These are phyloP conservation scores for Oppia nitens DNA, from an alignment of 1,140 invertebrate genomes.

Conservation along the genomic window DNA sequence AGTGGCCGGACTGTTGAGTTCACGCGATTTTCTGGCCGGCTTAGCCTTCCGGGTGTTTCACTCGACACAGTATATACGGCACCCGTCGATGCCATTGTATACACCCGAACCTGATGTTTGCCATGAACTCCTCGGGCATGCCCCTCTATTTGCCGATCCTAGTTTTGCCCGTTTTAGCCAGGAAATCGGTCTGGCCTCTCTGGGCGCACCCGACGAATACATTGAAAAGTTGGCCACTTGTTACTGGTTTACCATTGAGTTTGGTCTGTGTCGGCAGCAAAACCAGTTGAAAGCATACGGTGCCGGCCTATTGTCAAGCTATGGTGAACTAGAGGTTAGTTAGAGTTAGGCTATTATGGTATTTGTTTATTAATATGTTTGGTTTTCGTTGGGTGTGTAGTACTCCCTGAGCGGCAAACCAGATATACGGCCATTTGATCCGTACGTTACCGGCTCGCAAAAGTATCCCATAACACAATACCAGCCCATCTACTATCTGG, in stretches of 20 bases:
- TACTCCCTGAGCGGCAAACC: conserved; percentile 86
- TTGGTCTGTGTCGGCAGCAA: conserved; percentile 87
- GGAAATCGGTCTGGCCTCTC: conserved; percentile 46
- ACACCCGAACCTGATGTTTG: conserved; percentile 47
- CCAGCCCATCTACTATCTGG: conserved; percentile 81
- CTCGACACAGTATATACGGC: conserved; percentile 96
- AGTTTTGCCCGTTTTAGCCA: conserved; percentile 39
- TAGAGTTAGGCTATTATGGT: too few relatives aligned
- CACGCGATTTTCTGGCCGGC: conserved; percentile 91
- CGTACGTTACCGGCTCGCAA: conserved; percentile 65
- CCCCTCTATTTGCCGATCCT: conserved; percentile 37
- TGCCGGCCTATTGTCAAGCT: conserved; percentile 85
- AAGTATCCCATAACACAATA: conserved; percentile 66
- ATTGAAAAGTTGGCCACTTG: conserved; percentile 96
- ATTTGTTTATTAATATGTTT: too few relatives aligned
- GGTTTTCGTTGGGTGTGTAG: too few relatives aligned
- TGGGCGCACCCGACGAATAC: conserved; percentile 89
- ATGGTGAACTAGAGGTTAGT: conserved; percentile 60
- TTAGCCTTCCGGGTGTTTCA: conserved; percentile 96
- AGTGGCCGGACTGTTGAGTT: conserved; percentile 89
- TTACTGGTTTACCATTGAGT: conserved; percentile 99
- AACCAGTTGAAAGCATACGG: conserved; percentile 83
- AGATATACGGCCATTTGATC: conserved; percentile 70
- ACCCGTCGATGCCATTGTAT: conserved; percentile 80
- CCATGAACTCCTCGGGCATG: conserved; percentile 40